Evolutionary conservation across 2,888 invertebrate genomes (phyloP).

Genomic region (Acrocera orbiculus): DNA sequence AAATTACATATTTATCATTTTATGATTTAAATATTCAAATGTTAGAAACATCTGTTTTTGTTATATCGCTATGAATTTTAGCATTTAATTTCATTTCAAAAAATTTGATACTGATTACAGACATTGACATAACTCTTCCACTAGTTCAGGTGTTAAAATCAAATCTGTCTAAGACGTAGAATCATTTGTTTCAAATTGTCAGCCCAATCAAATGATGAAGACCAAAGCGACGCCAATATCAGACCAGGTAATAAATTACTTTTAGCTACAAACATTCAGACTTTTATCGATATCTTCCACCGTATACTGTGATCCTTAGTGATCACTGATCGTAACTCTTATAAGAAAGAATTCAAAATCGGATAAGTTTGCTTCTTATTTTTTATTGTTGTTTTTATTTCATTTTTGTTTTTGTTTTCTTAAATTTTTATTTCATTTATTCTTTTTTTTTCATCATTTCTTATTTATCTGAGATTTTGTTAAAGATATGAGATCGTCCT

Average conservation of each 20-base stretch:
- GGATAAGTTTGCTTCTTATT: slow-evolving; percentile 2
- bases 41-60: too few species aligned
- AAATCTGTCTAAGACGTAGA: too few species aligned
- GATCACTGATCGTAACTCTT: not conserved
- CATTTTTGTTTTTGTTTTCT: not conserved
- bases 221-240: slow-evolving; percentile 5
- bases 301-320: not conserved
- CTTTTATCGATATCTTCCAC: slow-evolving; percentile 7
- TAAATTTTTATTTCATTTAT: not conserved
- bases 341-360: slow-evolving; percentile 3
- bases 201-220: too few species aligned
- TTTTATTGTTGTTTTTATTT: not conserved
- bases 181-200: too few species aligned
- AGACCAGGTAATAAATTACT: slow-evolving; percentile 5
- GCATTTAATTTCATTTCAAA: too few species aligned
- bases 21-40: too few species aligned
- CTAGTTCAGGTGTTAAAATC: too few species aligned
- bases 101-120: too few species aligned
- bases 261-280: not conserved
- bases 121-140: too few species aligned
- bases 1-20: too few species aligned
- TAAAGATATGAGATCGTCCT: slow-evolving; percentile 38
- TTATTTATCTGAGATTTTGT: slow-evolving; percentile 14
- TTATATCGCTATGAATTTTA: too few species aligned
- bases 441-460: not conserved